Base-by-base conservation (phyloP, 2,113 vertebrate genomes). In the Bucco capensis region DNA sequence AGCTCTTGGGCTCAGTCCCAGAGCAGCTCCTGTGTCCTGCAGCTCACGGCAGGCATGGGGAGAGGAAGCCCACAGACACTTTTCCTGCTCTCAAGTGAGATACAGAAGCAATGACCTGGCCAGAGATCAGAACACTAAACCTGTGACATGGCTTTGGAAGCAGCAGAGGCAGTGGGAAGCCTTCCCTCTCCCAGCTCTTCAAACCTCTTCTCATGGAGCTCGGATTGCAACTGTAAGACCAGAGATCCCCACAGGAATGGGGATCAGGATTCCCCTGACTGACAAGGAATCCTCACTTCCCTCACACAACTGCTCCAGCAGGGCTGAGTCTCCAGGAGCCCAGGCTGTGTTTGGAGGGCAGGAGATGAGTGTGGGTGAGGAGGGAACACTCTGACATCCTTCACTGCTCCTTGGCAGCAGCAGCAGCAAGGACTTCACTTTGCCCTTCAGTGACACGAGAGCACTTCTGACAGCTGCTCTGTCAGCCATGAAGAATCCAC, bases 31-130 rank as follows among this genome's bases (percentile, higher is more conserved):
- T 9, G 30, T 21, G 65, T 5, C 66, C 21, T 8, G 69, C 12
- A 1, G 8, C 0, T 3, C 61, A 3, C 3, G 8, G 44, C 19
- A 9, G 0, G 6, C 7, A 16, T 0, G 13, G 13, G 69, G 50
- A 40, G 33, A 65, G 37, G 62, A 66, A 8, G 19, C 42, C 74
- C 3, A 12, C 67, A 8, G 7, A 7, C 1, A 5, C 27, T 4
- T 78, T 38, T 78, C 77, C 81, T 14, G 3, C 54, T 47, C 61
- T 27, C 37, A 28, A 2, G 24, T 1, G 53, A 42, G 67, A n/a
- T 1, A 0, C 40, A 33, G 73, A 49, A 22, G 1, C 33, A 27
- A 5, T 7, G 42, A 33, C 19, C 67, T 22, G 66, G 23, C 33
- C 76, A 31, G 65, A 40, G 33, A 24, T 2, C 53, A 7, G 31